These are phyloP conservation scores for Drosophila affinis DNA, from an alignment of 2,888 invertebrate genomes.

Conservation along the genomic window DNA sequence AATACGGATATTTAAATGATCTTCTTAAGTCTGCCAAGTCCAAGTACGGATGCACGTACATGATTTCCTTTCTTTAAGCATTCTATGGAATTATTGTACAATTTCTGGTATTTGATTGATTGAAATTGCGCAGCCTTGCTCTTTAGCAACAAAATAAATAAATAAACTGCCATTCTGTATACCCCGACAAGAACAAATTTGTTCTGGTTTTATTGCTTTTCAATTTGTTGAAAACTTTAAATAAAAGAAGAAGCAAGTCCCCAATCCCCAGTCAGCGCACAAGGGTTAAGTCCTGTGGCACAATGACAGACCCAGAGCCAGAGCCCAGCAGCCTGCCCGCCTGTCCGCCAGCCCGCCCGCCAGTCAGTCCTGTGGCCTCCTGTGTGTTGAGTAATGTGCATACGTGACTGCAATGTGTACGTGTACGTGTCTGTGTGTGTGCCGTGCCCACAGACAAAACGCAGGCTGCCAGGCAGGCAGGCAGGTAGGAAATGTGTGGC, in stretches of 20 bases:
- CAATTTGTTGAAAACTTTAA: not conserved
- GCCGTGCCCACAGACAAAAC: conserved; percentile 33
- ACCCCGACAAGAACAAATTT: too few relatives aligned
- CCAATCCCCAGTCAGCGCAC: not conserved
- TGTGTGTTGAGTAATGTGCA: conserved; percentile 53
- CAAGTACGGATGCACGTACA: too few relatives aligned
- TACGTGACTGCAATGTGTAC: conserved; percentile 40
- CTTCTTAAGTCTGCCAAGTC: too few relatives aligned
- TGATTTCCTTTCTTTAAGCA: too few relatives aligned
- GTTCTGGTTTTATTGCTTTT: not conserved
- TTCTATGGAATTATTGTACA: too few relatives aligned
- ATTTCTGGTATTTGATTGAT: too few relatives aligned
- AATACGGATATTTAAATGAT: too few relatives aligned
- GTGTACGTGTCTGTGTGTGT: not conserved
- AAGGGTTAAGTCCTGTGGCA: conserved; percentile 61
- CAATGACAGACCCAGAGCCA: conserved; percentile 43
- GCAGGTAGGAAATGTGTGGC: conserved; percentile 61
- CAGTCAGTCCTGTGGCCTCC: not conserved
- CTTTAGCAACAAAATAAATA: too few relatives aligned
- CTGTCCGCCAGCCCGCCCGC: too few relatives aligned
- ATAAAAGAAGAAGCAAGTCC: not conserved
- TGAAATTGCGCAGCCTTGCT: too few relatives aligned
- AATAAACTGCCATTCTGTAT: conserved; percentile 1
- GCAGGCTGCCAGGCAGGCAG: conserved; percentile 44
- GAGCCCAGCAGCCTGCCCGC: not conserved